Conservation (phyloP, 2,888 invertebrate species). For the Latrodectus elegans region DNA sequence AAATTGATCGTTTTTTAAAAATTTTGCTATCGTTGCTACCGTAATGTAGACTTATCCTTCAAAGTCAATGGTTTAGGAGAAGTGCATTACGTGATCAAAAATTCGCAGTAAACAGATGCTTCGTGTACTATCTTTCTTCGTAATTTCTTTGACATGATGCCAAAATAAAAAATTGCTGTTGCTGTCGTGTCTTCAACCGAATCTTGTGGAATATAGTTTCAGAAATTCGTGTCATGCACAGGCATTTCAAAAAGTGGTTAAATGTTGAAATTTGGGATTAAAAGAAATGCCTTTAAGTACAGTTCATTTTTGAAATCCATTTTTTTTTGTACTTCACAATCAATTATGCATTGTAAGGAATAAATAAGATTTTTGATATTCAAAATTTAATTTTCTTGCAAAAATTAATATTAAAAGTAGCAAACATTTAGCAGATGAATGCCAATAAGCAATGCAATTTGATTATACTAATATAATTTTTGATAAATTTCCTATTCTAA, state of each 20-base stretch:
- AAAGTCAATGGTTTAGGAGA: slow-evolving; percentile 2
- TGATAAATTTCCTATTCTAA: too few relatives aligned
- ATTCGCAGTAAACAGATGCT: slow-evolving; percentile 2
- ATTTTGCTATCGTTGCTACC: neutral
- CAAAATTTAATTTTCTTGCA: too few relatives aligned
- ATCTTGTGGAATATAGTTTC: neutral
- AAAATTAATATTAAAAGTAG: too few relatives aligned
- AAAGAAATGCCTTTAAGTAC: too few relatives aligned
- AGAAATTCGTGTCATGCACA: neutral
- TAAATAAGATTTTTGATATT: too few relatives aligned
- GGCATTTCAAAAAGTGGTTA: neutral
- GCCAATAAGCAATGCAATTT: too few relatives aligned
- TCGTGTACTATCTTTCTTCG: slow-evolving; percentile 8
- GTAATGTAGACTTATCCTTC: slow-evolving; percentile 16
- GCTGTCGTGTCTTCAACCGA: neutral
- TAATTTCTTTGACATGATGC: slow-evolving; percentile 8
- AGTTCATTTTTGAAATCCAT: too few relatives aligned
- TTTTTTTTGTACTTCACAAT: too few relatives aligned
- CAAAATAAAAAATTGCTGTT: neutral
- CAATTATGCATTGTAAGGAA: too few relatives aligned
- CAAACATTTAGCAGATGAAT: too few relatives aligned
- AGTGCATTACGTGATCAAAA: slow-evolving; percentile 11
- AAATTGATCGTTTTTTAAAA: neutral
- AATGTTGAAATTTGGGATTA: too few relatives aligned
- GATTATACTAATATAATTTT: too few relatives aligned